Percentiles rank a stretch among this genome's conserved stretches.
Conservation (phyloP, 2,888 invertebrate genomes). For the Mythimna impura region DNA sequence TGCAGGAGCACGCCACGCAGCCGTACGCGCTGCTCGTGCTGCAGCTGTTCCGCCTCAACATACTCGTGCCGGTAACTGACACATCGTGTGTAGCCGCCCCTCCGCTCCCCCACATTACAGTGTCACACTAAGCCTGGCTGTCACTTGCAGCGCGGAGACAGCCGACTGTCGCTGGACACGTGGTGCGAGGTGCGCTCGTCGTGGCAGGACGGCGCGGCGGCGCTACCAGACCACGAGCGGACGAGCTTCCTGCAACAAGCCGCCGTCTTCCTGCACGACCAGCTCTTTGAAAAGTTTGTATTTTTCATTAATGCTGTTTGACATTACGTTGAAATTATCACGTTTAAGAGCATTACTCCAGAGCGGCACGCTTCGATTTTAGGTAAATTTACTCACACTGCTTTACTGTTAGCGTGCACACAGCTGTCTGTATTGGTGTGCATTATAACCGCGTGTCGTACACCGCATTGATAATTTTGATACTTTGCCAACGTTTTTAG, state of each 20-base stretch:
- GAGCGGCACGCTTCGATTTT: no score
- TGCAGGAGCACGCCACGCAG: conserved; percentile 43
- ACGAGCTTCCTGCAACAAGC: neutral
- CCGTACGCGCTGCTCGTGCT: conserved; percentile 41
- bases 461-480: no score
- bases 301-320: neutral
- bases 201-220: conserved; percentile 3
- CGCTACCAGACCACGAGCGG: neutral
- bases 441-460: no score
- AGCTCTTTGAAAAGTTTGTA: neutral
- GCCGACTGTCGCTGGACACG: conserved; percentile 82
- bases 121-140: neutral
- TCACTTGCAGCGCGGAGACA: conserved; percentile 47
- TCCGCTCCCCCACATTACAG: neutral
- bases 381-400: no score
- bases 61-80: conserved; percentile 66
- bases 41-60: conserved; percentile 64
- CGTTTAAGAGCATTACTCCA: no score
- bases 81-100: neutral
- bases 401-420: no score
- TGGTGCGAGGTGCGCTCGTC: conserved; percentile 72
- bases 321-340: neutral
- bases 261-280: neutral
- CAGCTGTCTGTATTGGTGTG: no score
- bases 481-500: no score